A percentile compares a stretch with the other conserved stretches of the same genome.
phyloP scores from a whole-genome alignment of 2,113 vertebrate species.

The Agelaius phoeniceus region DNA sequence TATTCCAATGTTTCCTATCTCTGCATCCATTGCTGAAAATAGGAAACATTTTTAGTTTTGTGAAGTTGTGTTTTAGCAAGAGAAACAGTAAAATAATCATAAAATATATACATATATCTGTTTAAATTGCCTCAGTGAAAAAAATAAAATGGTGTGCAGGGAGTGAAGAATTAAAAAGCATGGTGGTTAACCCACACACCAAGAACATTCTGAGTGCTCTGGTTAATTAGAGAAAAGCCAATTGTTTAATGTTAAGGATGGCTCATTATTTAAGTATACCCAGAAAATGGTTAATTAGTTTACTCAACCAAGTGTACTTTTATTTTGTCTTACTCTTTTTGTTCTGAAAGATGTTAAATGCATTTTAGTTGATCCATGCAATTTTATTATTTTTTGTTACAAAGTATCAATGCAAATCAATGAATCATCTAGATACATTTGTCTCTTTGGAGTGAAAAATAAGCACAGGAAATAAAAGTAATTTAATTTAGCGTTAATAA shows the following conservation, averaged over 20 bases:
- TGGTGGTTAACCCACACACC: constrained; percentile 33
- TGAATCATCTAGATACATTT: constrained; percentile 56
- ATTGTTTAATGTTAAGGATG: constrained; percentile 49
- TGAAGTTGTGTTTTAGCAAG: not conserved
- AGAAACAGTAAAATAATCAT: not conserved
- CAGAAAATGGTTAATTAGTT: constrained; percentile 73
- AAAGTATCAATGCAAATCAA: constrained; percentile 53
- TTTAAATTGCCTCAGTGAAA: not conserved
- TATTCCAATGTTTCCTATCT: not conserved
- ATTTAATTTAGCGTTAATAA: constrained; percentile 71
- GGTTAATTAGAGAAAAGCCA: constrained; percentile 52
- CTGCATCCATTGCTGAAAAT: not conserved
- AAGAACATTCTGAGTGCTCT: not conserved
- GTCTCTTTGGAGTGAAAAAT: constrained; percentile 64
- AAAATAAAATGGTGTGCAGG: not conserved
- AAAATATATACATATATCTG: not conserved
- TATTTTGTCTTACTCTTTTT: constrained; percentile 58
- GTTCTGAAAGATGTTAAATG: constrained; percentile 56
- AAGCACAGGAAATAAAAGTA: constrained; percentile 50
- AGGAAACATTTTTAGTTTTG: not conserved
- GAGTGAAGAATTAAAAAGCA: not conserved
- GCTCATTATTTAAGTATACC: constrained; percentile 58
- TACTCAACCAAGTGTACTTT: constrained; percentile 71
- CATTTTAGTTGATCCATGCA: constrained; percentile 60
- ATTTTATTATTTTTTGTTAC: constrained; percentile 66